These are phyloP conservation scores for Dreissena polymorpha DNA, from an alignment of 1,140 invertebrate genomes.

Conservation along the genomic window DNA sequence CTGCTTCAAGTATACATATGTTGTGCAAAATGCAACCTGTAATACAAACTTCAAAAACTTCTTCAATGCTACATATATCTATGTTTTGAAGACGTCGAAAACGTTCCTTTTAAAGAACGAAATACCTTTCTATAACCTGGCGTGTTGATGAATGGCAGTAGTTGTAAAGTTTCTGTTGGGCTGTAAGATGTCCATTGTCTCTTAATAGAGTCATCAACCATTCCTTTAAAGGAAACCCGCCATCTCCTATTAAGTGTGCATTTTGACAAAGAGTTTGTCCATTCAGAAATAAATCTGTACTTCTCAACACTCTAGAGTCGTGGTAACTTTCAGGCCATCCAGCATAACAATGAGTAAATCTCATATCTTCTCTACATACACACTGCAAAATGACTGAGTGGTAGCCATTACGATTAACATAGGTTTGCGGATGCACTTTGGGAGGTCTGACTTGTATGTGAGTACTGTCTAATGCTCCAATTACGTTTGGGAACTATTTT, in stretches of 20 bases:
- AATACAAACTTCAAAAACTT: neutral
- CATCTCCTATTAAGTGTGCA: constrained; percentile 55
- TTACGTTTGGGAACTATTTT: neutral
- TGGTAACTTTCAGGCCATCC: constrained; percentile 29
- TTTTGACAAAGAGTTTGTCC: constrained; percentile 27
- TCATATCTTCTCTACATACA: constrained; percentile 41
- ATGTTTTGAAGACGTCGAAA: constrained; percentile 72
- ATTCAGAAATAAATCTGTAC: constrained; percentile 43
- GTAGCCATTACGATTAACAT: neutral
- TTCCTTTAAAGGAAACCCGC: constrained; percentile 48
- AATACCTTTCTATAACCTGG: constrained; percentile 69
- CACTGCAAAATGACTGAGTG: neutral
- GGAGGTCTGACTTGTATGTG: neutral
- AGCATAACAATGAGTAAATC: constrained; percentile 58
- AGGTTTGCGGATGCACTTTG: neutral
- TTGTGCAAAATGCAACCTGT: neutral
- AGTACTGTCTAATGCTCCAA: neutral
- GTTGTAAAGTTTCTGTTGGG: constrained; percentile 68
- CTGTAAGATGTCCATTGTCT: constrained; percentile 65
- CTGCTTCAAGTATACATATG: neutral
- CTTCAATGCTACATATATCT: neutral
- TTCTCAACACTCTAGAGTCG: constrained; percentile 25
- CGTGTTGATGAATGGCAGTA: constrained; percentile 58
- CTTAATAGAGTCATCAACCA: constrained; percentile 58
- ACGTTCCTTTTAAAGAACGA: constrained; percentile 64